Conservation (phyloP, 2,113 vertebrate genomes). For the Zootoca vivipara region DNA sequence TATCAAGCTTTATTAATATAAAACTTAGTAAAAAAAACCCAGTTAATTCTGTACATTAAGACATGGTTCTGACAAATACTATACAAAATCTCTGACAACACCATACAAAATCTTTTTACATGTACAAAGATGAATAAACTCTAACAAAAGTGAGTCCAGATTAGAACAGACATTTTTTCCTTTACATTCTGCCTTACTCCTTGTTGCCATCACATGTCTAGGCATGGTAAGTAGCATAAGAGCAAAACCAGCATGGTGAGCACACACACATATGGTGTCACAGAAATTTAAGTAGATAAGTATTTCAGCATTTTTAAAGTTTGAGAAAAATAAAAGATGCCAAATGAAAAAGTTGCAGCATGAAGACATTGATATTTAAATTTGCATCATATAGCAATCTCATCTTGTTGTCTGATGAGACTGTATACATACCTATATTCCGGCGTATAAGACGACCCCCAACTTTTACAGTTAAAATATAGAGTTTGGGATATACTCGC, state of each 20-base stretch:
- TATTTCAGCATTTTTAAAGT: neutral
- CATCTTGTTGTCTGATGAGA: neutral
- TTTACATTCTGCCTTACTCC: neutral
- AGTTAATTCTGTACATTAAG: constrained; percentile 33
- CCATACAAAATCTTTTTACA: neutral
- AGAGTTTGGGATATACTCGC: no score
- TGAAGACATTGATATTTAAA: neutral
- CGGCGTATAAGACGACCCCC: no score
- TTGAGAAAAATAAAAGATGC: neutral
- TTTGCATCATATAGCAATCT: neutral
- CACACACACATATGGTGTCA: neutral
- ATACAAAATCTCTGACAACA: neutral
- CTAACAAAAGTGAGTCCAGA: neutral
- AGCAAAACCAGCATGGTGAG: neutral
- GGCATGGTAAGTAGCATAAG: neutral
- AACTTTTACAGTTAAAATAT: no score
- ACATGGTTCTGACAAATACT: constrained; percentile 15
- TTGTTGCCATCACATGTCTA: neutral
- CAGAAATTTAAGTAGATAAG: neutral
- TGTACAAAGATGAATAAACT: neutral
- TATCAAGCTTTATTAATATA: constrained; percentile 56
- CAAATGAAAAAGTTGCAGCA: neutral
- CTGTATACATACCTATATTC: neutral
- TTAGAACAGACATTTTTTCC: neutral
- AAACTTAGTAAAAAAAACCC: constrained; percentile 48